phyloP scores from a whole-genome alignment of 1,140 invertebrate genomes.

The Odontomachus brunneus region DNA sequence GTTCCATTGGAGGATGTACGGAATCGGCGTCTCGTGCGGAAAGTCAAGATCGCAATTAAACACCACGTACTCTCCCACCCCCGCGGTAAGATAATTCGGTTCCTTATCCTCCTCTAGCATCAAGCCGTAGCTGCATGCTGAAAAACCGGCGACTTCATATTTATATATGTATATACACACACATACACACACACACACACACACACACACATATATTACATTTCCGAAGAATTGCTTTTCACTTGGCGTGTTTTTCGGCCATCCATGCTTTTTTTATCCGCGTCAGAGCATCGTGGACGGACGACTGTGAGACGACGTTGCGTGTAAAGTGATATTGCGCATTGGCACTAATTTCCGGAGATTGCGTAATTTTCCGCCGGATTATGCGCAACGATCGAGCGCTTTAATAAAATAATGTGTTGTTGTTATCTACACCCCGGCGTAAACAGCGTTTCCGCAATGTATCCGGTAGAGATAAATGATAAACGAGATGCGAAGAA shows the following conservation, averaged over 20 bases:
- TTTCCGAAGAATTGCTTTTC: not conserved
- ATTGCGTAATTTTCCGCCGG: constrained; percentile 65
- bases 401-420: constrained; percentile 51
- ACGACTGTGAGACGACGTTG: constrained; percentile 49
- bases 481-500: not conserved
- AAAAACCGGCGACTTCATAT: constrained; percentile 13
- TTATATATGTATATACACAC: not conserved
- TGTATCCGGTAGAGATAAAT: not conserved
- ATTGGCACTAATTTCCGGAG: constrained; percentile 60
- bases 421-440: constrained; percentile 22
- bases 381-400: constrained; percentile 58
- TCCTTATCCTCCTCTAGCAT: constrained; percentile 86
- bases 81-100: constrained; percentile 90
- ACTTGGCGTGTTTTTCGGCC: too few species aligned
- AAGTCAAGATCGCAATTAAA: constrained; percentile 96
- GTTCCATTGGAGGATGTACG: constrained; percentile 96
- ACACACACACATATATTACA: too few species aligned
- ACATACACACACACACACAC: too few species aligned
- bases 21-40: constrained; percentile 93
- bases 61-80: constrained; percentile 93
- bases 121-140: constrained; percentile 81
- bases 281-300: not conserved
- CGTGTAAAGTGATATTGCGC: constrained; percentile 58
- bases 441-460: not conserved
- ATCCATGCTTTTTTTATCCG: too few species aligned